These are phyloP conservation scores for Myrmophylax atrothorax DNA, from an alignment of 2,113 vertebrate species.

Conservation along the genomic window DNA sequence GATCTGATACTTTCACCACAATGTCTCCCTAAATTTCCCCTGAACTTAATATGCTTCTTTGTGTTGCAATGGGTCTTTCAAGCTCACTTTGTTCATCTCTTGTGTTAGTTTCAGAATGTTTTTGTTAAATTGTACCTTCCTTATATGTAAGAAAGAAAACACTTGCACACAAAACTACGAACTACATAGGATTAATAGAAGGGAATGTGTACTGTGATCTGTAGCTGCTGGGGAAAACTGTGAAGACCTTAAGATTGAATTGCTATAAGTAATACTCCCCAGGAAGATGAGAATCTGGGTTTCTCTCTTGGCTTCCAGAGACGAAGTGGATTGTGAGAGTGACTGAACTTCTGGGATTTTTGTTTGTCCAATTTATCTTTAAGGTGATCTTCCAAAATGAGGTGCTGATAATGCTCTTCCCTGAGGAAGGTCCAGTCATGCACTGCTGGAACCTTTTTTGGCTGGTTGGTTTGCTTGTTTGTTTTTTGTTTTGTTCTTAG, in stretches of 20 bases:
- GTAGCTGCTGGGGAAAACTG: neutral
- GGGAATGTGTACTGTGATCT: neutral
- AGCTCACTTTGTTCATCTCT: neutral
- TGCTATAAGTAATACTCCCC: neutral
- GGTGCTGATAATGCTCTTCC: neutral
- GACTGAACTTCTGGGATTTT: neutral
- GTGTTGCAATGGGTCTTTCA: neutral
- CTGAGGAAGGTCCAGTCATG: neutral
- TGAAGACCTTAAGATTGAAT: neutral
- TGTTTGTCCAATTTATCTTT: neutral
- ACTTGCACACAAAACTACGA: neutral
- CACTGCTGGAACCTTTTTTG: neutral
- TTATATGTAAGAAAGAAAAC: neutral
- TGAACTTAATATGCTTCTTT: neutral
- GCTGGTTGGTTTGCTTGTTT: neutral
- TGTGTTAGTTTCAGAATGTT: neutral
- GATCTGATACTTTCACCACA: neutral
- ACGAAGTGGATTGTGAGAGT: neutral
- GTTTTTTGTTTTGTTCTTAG: neutral
- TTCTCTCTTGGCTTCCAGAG: neutral
- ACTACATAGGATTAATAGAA: neutral
- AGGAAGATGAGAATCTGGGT: neutral
- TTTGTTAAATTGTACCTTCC: neutral
- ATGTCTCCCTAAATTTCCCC: neutral
- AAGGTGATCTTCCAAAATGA: neutral